Evolutionary conservation across 2,113 vertebrate genomes (phyloP), one percentile per base, ranked within the genome.

Genomic region (Pterocles burchelli): DNA sequence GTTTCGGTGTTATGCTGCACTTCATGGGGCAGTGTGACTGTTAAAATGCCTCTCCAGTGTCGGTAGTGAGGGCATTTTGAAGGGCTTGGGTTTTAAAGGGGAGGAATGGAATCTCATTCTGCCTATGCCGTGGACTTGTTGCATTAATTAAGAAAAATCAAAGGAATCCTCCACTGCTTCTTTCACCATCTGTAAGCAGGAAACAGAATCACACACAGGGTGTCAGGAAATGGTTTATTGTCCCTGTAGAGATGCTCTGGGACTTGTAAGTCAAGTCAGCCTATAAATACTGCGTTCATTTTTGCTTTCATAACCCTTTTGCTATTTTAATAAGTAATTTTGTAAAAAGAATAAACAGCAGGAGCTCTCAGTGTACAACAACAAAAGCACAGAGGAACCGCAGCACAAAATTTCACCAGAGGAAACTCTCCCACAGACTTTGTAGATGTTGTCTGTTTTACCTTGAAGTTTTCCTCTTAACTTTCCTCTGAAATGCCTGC

Each of bases 21-120:
- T 61, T 38, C 0, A 0, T n/a, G 21, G 45, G 18, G 1, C 11
- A 48, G 12, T 36, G 13, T 8, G 15, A 19, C 43, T 87, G 73
- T 84, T 67, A 22, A 73, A 41, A 17, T n/a, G 13, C 6, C 48
- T 38, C 31, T 85, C 66, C 57, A 22, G 31, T 26, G 45, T 48
- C 28, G 41, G 36, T 55, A 70, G 17, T 17, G 38, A 63, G 52
- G 90, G 28, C 29, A 8, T 59, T 91, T 66, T 33, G 48, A 36
- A 52, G 26, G 25, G 11, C 49, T 65, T 63, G 43, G 17, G 12
- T 55, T 75, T 81, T 58, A 63, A 31, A 52, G 41, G 25, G 45
- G 17, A 13, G 38, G 70, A 38, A 36, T n/a, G 45, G 41, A 57
- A 22, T 51, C 67, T 68, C 49, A 4, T 88, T 82, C 34, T 73